Evolutionary conservation across 1,140 invertebrate genomes (phyloP), one percentile per base, ranked within the genome.

Genomic region (Nomia melanderi): DNA sequence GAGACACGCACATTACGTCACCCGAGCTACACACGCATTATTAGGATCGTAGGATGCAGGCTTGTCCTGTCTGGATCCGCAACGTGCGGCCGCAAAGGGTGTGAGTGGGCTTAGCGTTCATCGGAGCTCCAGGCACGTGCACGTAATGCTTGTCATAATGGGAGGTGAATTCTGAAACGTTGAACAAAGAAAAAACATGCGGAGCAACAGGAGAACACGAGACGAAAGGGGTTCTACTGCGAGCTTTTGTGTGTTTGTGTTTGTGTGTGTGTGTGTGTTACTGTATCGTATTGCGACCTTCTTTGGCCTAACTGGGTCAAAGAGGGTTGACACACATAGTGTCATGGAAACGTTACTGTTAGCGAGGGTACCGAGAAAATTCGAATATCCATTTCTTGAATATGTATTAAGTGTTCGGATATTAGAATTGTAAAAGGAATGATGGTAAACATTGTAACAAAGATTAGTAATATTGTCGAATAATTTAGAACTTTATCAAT

Each of bases 101-200:
- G 29, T 33, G 39, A 44, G 25, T n/a, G 8, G n/a, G 8, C 50
- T 33, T 9, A 23, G 6, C 23, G n/a, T 62, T 54, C 62, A 54
- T 17, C 31, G 27, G 17, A 3, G 25, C 75, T 47, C 39, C 17
- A 25, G 54, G 27, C 25, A 20, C 41, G 63, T 65, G 54, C 66
- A 50, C 27, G 65, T 44, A n/a, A 67, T 53, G 64, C 50, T 56
- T 31, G 71, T 59, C 74, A 86, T 85, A 81, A 79, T 86, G 81
- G 76, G 76, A 50, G 79, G 76, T 82, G 84, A 89, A 88, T 86
- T 82, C 85, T 83, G 81, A 90, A 88, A 81, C 77, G 84, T 87
- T 87, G 87, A 91, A 91, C 89, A 91, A 91, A 91, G 90, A 91
- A 91, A 91, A 91, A 91, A 91, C 90, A 91, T 90, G 89, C 87